These are phyloP conservation scores for Sciurus carolinensis DNA, from an alignment of 2,797 vertebrate species.

Conservation along the genomic window DNA sequence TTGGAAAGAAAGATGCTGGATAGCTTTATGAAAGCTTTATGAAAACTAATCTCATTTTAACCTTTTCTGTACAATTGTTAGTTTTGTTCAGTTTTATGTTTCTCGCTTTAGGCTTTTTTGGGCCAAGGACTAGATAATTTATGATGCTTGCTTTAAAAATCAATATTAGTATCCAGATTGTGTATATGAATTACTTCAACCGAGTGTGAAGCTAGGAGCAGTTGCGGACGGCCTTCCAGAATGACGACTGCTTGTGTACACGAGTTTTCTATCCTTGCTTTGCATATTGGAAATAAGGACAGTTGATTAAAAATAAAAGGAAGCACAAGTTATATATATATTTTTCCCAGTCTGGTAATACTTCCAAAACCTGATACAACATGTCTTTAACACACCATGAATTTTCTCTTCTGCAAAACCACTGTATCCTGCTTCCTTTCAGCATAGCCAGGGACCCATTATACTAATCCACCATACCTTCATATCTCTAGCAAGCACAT, in stretches of 20 bases:
- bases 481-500: slow-evolving; percentile 89
- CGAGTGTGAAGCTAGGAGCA: slow-evolving; percentile 77
- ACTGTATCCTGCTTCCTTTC: slow-evolving; percentile 83
- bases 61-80: slow-evolving; percentile 78
- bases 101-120: slow-evolving; percentile 75
- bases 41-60: slow-evolving; percentile 82
- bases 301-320: slow-evolving; percentile 69
- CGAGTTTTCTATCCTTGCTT: slow-evolving; percentile 82
- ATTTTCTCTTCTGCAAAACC: slow-evolving; percentile 84
- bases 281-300: slow-evolving; percentile 81
- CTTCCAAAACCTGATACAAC: slow-evolving; percentile 84
- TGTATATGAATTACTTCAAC: slow-evolving; percentile 82
- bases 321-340: slow-evolving; percentile 28
- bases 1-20: slow-evolving; percentile 78
- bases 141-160: slow-evolving; percentile 76
- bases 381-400: slow-evolving; percentile 87
- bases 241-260: slow-evolving; percentile 82
- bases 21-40: slow-evolving; percentile 79
- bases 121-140: slow-evolving; percentile 77
- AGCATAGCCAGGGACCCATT: slow-evolving; percentile 86
- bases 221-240: slow-evolving; percentile 76
- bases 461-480: slow-evolving; percentile 87
- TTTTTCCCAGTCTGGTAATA: slow-evolving; percentile 78
- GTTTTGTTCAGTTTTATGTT: slow-evolving; percentile 78
- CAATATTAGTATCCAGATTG: slow-evolving; percentile 75